phyloP scores from a whole-genome alignment of 1,140 invertebrate genomes.

The Odontomachus brunneus region DNA sequence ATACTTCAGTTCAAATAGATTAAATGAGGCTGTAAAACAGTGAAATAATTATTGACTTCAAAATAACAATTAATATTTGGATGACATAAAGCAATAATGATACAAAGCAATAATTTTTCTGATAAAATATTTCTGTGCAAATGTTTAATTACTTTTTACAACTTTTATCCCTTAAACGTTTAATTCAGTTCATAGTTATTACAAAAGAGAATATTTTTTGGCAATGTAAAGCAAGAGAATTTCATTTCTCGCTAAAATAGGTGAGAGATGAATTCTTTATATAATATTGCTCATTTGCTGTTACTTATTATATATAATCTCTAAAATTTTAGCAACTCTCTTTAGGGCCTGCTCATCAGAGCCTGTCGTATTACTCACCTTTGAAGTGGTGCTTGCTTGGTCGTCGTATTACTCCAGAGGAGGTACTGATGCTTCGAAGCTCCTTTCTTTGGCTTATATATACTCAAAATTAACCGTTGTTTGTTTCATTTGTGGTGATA shows the following conservation, averaged over 20 bases:
- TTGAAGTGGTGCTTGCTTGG: background rate
- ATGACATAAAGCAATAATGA: background rate
- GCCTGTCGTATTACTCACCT: conserved; percentile 1
- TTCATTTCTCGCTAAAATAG: background rate
- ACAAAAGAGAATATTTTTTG: background rate
- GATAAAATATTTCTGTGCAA: background rate
- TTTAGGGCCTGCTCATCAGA: background rate
- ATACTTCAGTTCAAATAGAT: no score
- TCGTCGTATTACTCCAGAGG: background rate
- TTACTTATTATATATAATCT: background rate
- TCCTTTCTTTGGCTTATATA: conserved; percentile 35
- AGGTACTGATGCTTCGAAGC: conserved; percentile 6
- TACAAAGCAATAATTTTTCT: background rate
- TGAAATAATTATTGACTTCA: background rate
- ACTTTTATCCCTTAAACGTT: no score
- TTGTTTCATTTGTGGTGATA: conserved; percentile 41
- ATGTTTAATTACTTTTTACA: no score
- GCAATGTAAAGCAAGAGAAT: no score
- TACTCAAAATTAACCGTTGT: conserved; percentile 15
- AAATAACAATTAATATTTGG: background rate
- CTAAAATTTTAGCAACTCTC: background rate
- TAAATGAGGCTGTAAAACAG: no score
- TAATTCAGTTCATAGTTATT: background rate
- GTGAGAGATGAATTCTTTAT: background rate
- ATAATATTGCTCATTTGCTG: background rate